These are phyloP conservation scores for Proterorhinus semilunaris DNA, from an alignment of 2,113 vertebrate genomes.

Conservation along the genomic window DNA sequence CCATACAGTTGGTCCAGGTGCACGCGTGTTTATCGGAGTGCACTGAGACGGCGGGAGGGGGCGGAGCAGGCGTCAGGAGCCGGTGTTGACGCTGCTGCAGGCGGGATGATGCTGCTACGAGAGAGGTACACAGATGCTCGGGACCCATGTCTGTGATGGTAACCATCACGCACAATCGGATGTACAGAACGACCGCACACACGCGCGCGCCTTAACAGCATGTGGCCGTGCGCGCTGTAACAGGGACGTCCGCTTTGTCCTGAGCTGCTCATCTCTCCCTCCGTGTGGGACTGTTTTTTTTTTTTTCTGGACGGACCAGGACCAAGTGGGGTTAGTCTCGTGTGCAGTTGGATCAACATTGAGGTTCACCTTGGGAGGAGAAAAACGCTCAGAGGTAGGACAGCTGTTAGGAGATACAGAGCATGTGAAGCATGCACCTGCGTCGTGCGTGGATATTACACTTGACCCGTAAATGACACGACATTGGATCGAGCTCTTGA, in stretches of 20 bases:
- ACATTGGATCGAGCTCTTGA: not conserved
- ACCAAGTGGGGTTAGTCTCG: slow-evolving; percentile 1
- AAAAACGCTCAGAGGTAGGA: slow-evolving; percentile 52
- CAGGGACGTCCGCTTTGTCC: slow-evolving; percentile 37
- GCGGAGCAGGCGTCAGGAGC: slow-evolving; percentile 2
- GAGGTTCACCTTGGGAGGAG: slow-evolving; percentile 60
- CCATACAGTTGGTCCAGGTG: slow-evolving; percentile 18
- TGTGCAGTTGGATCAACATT: slow-evolving; percentile 42
- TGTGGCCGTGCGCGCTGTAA: slow-evolving; percentile 25
- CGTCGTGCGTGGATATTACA: not conserved
- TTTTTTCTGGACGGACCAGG: not conserved
- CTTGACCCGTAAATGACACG: not conserved
- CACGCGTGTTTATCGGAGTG: slow-evolving; percentile 19
- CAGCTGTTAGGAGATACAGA: not conserved
- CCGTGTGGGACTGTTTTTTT: not conserved
- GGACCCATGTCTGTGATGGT: not conserved
- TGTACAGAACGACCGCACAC: slow-evolving; percentile 12
- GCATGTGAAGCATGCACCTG: not conserved
- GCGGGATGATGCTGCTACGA: not conserved
- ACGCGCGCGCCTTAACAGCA: slow-evolving; percentile 45
- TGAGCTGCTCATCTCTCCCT: slow-evolving; percentile 4
- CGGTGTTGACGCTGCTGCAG: slow-evolving; percentile 5
- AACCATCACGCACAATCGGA: not conserved
- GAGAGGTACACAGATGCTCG: not conserved
- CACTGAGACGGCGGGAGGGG: slow-evolving; percentile 18